Evolutionary conservation across 2,113 vertebrate genomes (phyloP), one percentile per base, ranked within the genome.

Genomic region (Naja naja): DNA sequence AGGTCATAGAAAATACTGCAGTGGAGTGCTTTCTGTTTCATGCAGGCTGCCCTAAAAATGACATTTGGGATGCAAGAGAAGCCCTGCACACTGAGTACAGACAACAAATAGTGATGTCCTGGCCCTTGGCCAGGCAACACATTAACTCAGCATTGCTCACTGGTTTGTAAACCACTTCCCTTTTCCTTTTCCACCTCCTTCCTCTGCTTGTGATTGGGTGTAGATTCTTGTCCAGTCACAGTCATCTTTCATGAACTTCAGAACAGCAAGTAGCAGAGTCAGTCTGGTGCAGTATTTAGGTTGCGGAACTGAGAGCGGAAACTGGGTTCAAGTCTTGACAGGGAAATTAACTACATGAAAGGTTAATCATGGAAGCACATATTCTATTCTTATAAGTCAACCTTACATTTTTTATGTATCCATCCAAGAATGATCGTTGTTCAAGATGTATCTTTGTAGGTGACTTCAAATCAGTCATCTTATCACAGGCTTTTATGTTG

Each of bases 31-130:
- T 43, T 81, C 34, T 81, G 74, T 16, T 81, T 43, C 18, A 43
- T 81, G 89, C 87, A 91, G 64, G 93, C 64, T 91, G 89, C 89
- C 53, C 47, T 39, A 54, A 64, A 53, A 54, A 85, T 43, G 43
- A 52, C 22, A 90, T 88, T 90, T 92, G 53, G 43, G 88, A 85
- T 94, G 91, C 91, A 91, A 90, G 86, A 87, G 89, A 69, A 93
- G 89, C 34, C 5, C 34, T 45, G 45, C 18, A 25, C 47, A n/a
- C 47, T 23, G 27, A 89, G 69, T 49, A n/a, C 89, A 94, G 91
- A 64, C 64, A 55, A 9, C 39, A 91, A 91, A 93, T 89, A 49
- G 43, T 14, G 74, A 56, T 86, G 86, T 10, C 0, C n/a, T 91
- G 90, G 94, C 74, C 88, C 18, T 39, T 9, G 30, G 94, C 92